A percentile compares a stretch with the other conserved stretches of the same genome.
These are phyloP conservation scores for Anas platyrhynchos DNA, from an alignment of 2,113 vertebrate genomes.

Conservation along the genomic window DNA sequence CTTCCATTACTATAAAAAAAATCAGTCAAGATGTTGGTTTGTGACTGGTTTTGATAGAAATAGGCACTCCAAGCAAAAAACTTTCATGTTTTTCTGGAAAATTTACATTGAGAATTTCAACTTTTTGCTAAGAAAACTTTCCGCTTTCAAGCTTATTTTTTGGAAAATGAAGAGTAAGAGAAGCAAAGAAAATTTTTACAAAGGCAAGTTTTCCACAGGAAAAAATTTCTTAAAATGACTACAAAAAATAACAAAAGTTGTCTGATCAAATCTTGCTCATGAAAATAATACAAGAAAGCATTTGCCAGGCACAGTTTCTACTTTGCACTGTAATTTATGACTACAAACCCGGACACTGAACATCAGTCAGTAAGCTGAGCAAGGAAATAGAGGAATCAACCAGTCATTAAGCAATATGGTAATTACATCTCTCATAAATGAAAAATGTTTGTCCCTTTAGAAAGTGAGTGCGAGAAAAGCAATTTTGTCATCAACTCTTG, in stretches of 20 bases:
- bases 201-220: not conserved
- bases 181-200: not conserved
- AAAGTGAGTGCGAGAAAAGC: not conserved
- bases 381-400: not conserved
- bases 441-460: not conserved
- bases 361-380: not conserved
- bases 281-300: not conserved
- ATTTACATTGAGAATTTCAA: not conserved
- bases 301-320: not conserved
- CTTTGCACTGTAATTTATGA: not conserved
- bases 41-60: not conserved
- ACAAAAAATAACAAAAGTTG: not conserved
- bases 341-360: not conserved
- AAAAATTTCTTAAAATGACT: not conserved
- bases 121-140: not conserved
- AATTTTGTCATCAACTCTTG: not conserved
- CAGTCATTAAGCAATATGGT: not conserved
- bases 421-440: not conserved
- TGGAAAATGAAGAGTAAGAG: not conserved
- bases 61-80: not conserved
- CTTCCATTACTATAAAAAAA: not conserved
- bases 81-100: not conserved
- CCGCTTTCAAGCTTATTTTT: not conserved
- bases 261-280: not conserved
- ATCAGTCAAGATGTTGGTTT: not conserved